Evolutionary conservation across 2,797 vertebrate species (phyloP), one percentile per base, ranked within the genome.

Genomic region (Argya squamiceps): DNA sequence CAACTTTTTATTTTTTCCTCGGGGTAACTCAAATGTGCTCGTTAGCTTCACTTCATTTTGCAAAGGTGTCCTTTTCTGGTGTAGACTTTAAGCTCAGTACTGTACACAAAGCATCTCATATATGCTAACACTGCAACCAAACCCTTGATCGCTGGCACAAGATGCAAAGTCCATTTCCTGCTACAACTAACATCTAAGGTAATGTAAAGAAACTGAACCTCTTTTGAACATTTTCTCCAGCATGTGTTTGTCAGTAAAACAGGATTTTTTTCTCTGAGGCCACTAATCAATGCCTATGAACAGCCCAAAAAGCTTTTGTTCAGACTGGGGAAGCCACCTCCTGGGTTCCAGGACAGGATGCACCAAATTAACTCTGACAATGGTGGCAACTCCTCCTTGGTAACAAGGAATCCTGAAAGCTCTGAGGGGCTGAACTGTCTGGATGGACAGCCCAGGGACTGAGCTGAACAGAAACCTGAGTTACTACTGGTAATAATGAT

Each of bases 21-120:
- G 39, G 9, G 52, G 7, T 71, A 68, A 70, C 41, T 74, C 69
- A 86, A 62, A 63, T 6, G 4, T 52, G 43, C 39, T 86, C 43
- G 56, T 86, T 62, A 60, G 59, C 62, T 93, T 84, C 2, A 60
- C 44, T 78, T 81, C 22, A 74, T 44, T 88, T 63, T 92, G 46
- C 49, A 86, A 69, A 93, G 75, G 6, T 14, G 19, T 36, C 36
- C 26, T 55, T 62, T 84, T 94, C 64, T 43, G 22, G 23, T 52
- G 36, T 6, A 59, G 15, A 86, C 32, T 78, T 93, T 62, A 69
- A 46, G 26, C 26, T 75, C 56, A 69, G 39, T 29, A 44, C 18
- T 53, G 71, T 20, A 63, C 16, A 74, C 27, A 71, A 65, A 86
- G 20, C 44, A 64, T 59, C 34, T 69, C 49, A 68, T 29, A 70